Evolutionary conservation across 2,113 vertebrate species (phyloP).

Genomic region (Gopherus flavomarginatus): DNA sequence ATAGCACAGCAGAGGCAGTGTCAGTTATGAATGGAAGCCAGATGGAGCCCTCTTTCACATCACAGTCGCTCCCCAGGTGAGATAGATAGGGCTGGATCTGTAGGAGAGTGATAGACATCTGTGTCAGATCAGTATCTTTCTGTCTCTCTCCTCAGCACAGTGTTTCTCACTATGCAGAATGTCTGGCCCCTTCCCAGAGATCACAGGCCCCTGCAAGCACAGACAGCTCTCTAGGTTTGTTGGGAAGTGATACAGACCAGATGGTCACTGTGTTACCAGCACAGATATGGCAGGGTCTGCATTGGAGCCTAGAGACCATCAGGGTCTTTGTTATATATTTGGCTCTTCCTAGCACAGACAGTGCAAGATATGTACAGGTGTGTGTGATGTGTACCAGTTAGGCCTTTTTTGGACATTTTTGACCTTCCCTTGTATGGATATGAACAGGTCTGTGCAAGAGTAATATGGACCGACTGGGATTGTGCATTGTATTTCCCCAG

Average conservation of each 20-base stretch:
- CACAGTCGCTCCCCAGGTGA: not conserved
- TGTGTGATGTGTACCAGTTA: not conserved
- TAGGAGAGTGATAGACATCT: not conserved
- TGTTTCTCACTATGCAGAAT: not conserved
- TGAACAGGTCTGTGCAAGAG: not conserved
- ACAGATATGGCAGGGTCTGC: not conserved
- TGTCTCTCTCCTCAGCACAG: not conserved
- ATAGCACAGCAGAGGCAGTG: slow-evolving; percentile 42
- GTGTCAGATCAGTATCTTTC: not conserved
- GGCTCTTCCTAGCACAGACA: not conserved
- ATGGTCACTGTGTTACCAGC: not conserved
- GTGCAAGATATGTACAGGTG: not conserved
- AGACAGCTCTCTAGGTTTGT: not conserved
- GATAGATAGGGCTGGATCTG: not conserved
- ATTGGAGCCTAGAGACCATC: not conserved
- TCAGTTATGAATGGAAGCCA: slow-evolving; percentile 1
- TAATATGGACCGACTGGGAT: not conserved
- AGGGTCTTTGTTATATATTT: not conserved
- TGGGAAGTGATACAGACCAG: not conserved
- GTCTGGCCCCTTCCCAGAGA: not conserved
- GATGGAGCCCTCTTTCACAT: slow-evolving; percentile 31
- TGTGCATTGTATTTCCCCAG: not conserved
- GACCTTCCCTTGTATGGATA: not conserved
- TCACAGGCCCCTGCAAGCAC: not conserved
- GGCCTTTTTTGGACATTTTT: not conserved